Evolutionary conservation across 2,888 invertebrate species (phyloP).

Genomic region (Helleia helle): DNA sequence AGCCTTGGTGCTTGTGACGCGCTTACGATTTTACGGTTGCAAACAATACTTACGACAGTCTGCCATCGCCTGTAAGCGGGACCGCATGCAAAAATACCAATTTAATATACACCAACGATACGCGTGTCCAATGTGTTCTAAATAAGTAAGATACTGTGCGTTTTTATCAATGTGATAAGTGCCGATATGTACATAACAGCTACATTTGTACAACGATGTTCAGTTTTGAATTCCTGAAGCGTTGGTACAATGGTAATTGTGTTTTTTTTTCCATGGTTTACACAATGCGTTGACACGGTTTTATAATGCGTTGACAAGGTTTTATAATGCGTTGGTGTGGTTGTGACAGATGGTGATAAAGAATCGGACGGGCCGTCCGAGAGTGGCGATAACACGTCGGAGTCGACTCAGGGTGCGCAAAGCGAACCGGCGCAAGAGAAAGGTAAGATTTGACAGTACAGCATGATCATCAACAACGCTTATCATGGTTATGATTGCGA

Average conservation of each 20-base stretch:
- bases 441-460: conserved; percentile 53
- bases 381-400: conserved; percentile 68
- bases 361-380: conserved; percentile 69
- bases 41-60: conserved; percentile 39
- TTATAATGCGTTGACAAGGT: conserved; percentile 5
- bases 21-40: conserved; percentile 59
- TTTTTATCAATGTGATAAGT: conserved; percentile 53
- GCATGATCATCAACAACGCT: too few relatives aligned
- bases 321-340: conserved; percentile 9
- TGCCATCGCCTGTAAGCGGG: conserved; percentile 36
- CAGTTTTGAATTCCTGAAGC: conserved; percentile 62
- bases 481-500: too few relatives aligned
- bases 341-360: conserved; percentile 60
- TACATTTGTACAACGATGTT: conserved; percentile 50
- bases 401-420: conserved; percentile 57
- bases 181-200: conserved; percentile 40
- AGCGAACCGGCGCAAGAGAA: conserved; percentile 67
- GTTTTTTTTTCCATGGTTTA: too few relatives aligned
- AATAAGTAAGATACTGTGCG: conserved; percentile 36
- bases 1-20: conserved; percentile 61
- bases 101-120: too few relatives aligned
- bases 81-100: conserved; percentile 35
- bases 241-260: conserved; percentile 66
- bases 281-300: not conserved
- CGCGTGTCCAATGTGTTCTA: conserved; percentile 20